A percentile compares a stretch with the other conserved stretches of the same genome.
Conservation (phyloP, 2,888 invertebrate genomes). For the Leptopterna dolabrata region DNA sequence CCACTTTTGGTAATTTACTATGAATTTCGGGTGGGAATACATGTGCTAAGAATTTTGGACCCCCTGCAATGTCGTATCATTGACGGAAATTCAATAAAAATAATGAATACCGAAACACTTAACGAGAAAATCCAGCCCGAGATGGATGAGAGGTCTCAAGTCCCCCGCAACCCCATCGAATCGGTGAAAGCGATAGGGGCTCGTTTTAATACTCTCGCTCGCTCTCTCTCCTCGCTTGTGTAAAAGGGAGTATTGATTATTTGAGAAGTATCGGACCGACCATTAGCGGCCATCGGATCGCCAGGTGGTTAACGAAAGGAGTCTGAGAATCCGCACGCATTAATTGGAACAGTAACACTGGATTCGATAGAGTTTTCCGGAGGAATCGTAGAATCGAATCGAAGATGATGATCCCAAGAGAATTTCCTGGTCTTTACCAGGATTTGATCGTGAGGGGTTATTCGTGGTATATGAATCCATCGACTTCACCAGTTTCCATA, state of each 20-base stretch:
- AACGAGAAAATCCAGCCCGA: background rate
- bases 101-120: too few relatives aligned
- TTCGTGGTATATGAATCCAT: too few relatives aligned
- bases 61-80: too few relatives aligned
- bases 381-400: background rate
- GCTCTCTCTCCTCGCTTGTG: too few relatives aligned
- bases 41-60: too few relatives aligned
- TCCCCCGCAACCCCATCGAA: background rate
- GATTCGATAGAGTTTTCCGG: background rate
- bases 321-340: background rate
- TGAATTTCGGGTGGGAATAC: too few relatives aligned
- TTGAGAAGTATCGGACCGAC: background rate
- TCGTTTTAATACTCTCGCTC: background rate
- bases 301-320: background rate
- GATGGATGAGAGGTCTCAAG: background rate
- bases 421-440: too few relatives aligned
- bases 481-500: too few relatives aligned
- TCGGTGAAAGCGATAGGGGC: background rate
- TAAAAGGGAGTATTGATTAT: background rate
- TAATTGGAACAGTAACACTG: background rate
- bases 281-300: background rate
- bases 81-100: too few relatives aligned
- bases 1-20: too few relatives aligned
- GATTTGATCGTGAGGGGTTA: too few relatives aligned
- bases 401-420: too few relatives aligned